These are phyloP conservation scores for Leucania comma DNA, from an alignment of 2,888 invertebrate genomes.

Conservation along the genomic window DNA sequence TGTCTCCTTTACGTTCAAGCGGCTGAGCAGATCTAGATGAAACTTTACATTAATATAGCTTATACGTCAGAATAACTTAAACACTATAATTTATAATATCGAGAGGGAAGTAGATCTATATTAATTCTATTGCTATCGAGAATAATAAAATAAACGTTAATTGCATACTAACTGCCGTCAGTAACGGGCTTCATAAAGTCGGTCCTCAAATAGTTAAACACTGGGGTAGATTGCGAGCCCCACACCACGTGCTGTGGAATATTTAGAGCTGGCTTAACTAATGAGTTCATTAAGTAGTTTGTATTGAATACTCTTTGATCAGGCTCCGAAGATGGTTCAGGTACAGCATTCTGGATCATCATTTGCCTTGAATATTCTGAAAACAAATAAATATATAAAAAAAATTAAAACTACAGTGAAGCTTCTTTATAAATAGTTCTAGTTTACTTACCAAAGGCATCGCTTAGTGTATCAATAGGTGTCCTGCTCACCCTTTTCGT, in stretches of 20 bases:
- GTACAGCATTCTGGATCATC: conserved; percentile 77
- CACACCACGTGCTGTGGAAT: conserved; percentile 92
- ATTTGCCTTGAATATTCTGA: conserved; percentile 80
- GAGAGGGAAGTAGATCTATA: too few species aligned
- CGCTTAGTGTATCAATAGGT: conserved; percentile 67
- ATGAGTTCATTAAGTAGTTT: conserved; percentile 93
- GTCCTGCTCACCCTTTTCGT: conserved; percentile 80
- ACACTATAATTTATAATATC: too few species aligned
- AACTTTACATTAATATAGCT: too few species aligned
- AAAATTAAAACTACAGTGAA: neutral
- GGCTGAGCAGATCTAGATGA: too few species aligned
- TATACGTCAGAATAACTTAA: too few species aligned
- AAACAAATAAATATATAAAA: conserved; percentile 33
- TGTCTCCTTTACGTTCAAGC: too few species aligned
- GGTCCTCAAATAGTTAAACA: conserved; percentile 90
- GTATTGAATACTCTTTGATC: conserved; percentile 76
- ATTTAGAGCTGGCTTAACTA: conserved; percentile 92
- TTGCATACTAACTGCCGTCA: conserved; percentile 81
- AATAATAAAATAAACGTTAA: too few species aligned
- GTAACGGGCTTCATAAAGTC: conserved; percentile 96
- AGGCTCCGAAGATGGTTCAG: conserved; percentile 53
- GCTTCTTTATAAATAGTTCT: neutral
- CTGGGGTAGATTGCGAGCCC: conserved; percentile 91
- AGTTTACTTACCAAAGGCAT: conserved; percentile 68
- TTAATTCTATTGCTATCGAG: too few species aligned